These are phyloP conservation scores for Leptinotarsa peninsularis DNA, from an alignment of 2,888 invertebrate species.

Conservation along the genomic window DNA sequence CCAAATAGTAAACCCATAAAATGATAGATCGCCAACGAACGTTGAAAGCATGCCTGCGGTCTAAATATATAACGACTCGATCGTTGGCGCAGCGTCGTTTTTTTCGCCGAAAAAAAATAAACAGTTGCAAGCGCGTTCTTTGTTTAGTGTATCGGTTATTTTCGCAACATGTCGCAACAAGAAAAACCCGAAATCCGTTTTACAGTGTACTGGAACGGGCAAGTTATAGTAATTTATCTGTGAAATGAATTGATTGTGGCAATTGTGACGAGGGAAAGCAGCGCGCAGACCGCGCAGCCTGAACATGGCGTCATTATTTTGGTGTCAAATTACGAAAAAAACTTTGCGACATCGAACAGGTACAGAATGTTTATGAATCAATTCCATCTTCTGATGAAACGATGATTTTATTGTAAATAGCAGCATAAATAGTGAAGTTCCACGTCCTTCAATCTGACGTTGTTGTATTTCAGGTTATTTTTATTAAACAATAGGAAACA, in stretches of 20 bases:
- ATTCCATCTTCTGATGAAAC: too few relatives aligned
- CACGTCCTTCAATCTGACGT: too few relatives aligned
- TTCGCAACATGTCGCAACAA: constrained; percentile 72
- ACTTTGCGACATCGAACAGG: too few relatives aligned
- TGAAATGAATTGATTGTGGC: constrained; percentile 39
- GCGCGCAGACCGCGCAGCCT: too few relatives aligned
- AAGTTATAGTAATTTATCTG: constrained; percentile 76
- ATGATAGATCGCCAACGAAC: constrained; percentile 3
- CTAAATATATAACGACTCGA: constrained; percentile 1
- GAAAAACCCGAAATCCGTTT: constrained; percentile 76
- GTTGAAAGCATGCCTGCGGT: neutral
- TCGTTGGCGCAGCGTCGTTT: constrained; percentile 22
- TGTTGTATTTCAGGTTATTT: too few relatives aligned
- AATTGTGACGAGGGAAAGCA: neutral
- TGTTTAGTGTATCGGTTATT: constrained; percentile 3
- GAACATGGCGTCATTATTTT: too few relatives aligned
- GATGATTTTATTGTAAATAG: too few relatives aligned
- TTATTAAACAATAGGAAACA: too few relatives aligned
- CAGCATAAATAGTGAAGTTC: too few relatives aligned
- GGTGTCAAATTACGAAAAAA: too few relatives aligned
- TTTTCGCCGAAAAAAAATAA: neutral
- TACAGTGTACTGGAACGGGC: constrained; percentile 76
- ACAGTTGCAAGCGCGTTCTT: constrained; percentile 17
- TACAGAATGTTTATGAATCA: too few relatives aligned
- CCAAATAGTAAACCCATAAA: constrained; percentile 17